phyloP scores from a whole-genome alignment of 2,113 vertebrate species.

The Poeciliopsis retropinna region DNA sequence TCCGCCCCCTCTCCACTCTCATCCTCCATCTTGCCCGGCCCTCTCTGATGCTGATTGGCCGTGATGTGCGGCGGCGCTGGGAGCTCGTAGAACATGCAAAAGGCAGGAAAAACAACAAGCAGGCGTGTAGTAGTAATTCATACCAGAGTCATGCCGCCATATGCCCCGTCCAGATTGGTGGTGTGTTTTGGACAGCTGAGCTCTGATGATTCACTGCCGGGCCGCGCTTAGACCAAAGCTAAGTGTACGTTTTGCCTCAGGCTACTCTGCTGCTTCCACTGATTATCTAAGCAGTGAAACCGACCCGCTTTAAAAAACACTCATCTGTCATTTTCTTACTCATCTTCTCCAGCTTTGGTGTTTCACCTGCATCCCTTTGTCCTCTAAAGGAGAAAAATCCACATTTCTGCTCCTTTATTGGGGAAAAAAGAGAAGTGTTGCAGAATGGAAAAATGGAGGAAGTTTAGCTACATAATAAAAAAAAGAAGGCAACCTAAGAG shows the following conservation, averaged over 20 bases:
- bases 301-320: constrained; percentile 34
- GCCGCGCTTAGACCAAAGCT: constrained; percentile 60
- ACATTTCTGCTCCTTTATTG: neutral
- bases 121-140: constrained; percentile 62
- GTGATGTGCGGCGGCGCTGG: constrained; percentile 27
- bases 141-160: constrained; percentile 65
- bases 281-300: constrained; percentile 52
- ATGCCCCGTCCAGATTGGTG: constrained; percentile 70
- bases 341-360: constrained; percentile 4
- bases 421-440: constrained; percentile 10
- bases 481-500: constrained; percentile 56
- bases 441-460: constrained; percentile 53
- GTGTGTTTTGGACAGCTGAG: constrained; percentile 73
- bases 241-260: constrained; percentile 66
- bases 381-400: neutral
- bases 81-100: constrained; percentile 45
- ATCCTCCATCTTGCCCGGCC: neutral
- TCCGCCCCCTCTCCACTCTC: too few relatives aligned
- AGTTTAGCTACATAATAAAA: constrained; percentile 28
- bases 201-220: constrained; percentile 74
- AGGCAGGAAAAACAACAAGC: constrained; percentile 46
- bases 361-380: constrained; percentile 26
- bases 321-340: constrained; percentile 16
- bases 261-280: constrained; percentile 59
- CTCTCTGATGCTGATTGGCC: constrained; percentile 6